Evolutionary conservation across 2,113 vertebrate species (phyloP), one percentile per base, ranked within the genome.

Genomic region (Oncorhynchus keta): DNA sequence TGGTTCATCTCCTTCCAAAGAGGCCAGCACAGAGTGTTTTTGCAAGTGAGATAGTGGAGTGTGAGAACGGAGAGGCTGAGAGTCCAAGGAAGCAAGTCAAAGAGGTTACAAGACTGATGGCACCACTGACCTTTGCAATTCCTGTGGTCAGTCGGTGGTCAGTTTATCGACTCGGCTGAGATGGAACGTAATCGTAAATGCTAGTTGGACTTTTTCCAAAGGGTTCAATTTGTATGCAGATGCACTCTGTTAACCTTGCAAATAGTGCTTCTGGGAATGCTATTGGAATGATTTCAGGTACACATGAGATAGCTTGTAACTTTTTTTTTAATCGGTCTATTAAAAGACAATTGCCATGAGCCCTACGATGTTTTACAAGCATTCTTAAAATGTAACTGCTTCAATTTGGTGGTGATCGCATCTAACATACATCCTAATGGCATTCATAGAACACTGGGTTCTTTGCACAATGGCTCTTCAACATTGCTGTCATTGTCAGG

Each of bases 1-100:
- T 72, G 49, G 48, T 72, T 72, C 49, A 72, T 57, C 49, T 72
- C 70, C 28, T 24, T 55, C 70, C 70, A 57, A 48, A 49, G 28
- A 57, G 59, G 20, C 59, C 70, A 28, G 49, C 11, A 24, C 70
- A 30, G 49, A 72, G 26, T 30, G 70, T 57, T 45, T 55, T 26
- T 11, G 48, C 49, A 4, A 28, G 70, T 51, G 39, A 48, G 69
- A 24, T 24, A 14, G 9, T n/a, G 70, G 59, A 62, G 59, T 9
- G 59, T 3, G n/a, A 62, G n/a, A n/a, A n/a, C 2, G 3, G 59
- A 1, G 59, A 62, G 59, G 59, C 20, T 22, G 59, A 62, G 59
- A 24, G n/a, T 20, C 59, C 59, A 22, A 20, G 6, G 20, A 51
- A 61, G n/a, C 59, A 7, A 61, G 20, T 62, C 20, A 22, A 62